Conservation (phyloP, 2,797 vertebrate species). For the Acomys russatus region DNA sequence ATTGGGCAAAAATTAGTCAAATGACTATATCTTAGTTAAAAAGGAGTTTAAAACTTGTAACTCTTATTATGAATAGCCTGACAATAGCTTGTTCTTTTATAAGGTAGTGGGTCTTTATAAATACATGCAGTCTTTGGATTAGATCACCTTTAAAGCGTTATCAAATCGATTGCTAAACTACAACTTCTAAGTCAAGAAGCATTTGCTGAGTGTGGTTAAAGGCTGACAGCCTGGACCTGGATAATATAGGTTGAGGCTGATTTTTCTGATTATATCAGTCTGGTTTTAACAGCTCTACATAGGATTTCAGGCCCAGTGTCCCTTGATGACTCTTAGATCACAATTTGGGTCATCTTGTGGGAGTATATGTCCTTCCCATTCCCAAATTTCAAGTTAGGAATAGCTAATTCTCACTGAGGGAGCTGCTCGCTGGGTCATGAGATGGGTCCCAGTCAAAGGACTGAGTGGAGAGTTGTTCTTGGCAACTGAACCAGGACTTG, state of each 20-base stretch:
- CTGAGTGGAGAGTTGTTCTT: slow-evolving; percentile 55
- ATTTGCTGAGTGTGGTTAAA: neutral
- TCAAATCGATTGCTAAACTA: neutral
- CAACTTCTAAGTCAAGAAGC: neutral
- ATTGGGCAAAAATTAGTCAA: slow-evolving; percentile 5
- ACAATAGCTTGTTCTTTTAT: neutral
- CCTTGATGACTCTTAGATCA: neutral
- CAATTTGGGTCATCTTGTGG: neutral
- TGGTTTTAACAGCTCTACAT: neutral
- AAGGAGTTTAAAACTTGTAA: slow-evolving; percentile 24
- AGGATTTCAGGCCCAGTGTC: neutral
- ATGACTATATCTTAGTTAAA: neutral
- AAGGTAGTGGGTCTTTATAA: neutral
- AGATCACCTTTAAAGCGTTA: slow-evolving; percentile 5
- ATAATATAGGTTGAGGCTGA: neutral
- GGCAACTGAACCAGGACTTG: slow-evolving; percentile 55
- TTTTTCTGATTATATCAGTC: neutral
- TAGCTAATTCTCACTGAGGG: neutral
- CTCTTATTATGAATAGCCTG: neutral
- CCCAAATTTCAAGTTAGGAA: slow-evolving; percentile 47
- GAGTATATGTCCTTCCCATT: neutral
- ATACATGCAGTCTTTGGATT: neutral
- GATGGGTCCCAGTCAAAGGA: neutral
- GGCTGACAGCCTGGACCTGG: neutral
- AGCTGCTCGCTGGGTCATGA: slow-evolving; percentile 21